Evolutionary conservation across 2,888 invertebrate genomes (phyloP), one percentile per base, ranked within the genome.

Genomic region (Entomobrya multifasciata): DNA sequence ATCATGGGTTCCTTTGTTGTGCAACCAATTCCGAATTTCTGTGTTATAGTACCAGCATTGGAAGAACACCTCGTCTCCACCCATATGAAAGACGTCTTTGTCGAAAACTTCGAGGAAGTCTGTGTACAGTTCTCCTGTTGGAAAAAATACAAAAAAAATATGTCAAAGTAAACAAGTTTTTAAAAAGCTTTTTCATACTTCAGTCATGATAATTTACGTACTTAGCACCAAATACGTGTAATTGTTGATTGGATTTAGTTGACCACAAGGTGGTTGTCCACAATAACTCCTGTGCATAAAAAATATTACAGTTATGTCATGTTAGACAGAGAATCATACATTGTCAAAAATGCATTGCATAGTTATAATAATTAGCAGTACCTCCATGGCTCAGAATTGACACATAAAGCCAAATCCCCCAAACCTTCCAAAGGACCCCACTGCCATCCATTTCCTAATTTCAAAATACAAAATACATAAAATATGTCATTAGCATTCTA

Each of bases 361-460:
- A n/a, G n/a, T n/a, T n/a, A 17, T 20, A 22, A 36, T 10, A 11
- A 92, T 96, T 95, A 49, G 27, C 22, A 22, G 36, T 67, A 92
- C 1, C 95, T 93, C 96, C 96, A 97, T 0, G 95, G 95, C 83
- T 94, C 94, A 89, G 95, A 95, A 92, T 97, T 96, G 5, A 97
- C 94, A 92, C 97, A 97, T 87, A 96, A 94, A 3, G 96, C 96
- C 49, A 97, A 93, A 78, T 96, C 95, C 0, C 97, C 97, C 72
- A 96, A 93, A 0, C 96, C 92, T 81, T 90, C 94, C 49, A 78
- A 36, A 6, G 81, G 82, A 10, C 91, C 91, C 91, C 91, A 92
- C 77, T 92, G 91, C 92, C 92, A 92, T 1, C 92, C 92, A 79
- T 90, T 90, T 11, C 91, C 92, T 90, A 72, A 49, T 22, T 22